phyloP scores from a whole-genome alignment of 2,888 invertebrate genomes.

The Subacronicta megacephala region DNA sequence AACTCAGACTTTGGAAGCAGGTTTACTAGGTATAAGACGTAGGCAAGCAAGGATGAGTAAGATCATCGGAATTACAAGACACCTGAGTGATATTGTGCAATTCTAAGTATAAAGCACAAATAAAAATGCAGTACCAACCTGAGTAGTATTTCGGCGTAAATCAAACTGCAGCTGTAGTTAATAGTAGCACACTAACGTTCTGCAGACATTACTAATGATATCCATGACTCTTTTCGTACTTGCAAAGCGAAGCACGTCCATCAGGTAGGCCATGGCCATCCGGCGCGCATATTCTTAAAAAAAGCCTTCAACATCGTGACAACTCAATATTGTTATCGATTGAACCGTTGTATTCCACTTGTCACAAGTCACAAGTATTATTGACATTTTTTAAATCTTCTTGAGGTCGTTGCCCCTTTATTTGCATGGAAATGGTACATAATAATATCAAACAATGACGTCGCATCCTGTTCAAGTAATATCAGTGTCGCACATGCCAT shows the following conservation, averaged over 20 bases:
- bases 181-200: constrained; percentile 35
- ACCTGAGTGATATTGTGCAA: constrained; percentile 28
- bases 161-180: constrained; percentile 18
- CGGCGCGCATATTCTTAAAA: constrained; percentile 66
- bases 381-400: constrained; percentile 34
- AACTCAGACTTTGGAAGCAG: constrained; percentile 5
- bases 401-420: constrained; percentile 42
- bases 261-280: constrained; percentile 64
- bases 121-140: constrained; percentile 10
- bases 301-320: constrained; percentile 58
- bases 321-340: constrained; percentile 66
- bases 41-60: constrained; percentile 20
- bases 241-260: constrained; percentile 69
- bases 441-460: constrained; percentile 60
- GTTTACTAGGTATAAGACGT: too few relatives aligned
- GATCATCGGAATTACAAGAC: constrained; percentile 25
- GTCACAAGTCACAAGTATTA: constrained; percentile 24
- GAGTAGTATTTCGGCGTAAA: constrained; percentile 17
- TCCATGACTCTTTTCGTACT: constrained; percentile 56
- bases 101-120: background rate
- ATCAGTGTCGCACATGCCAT: constrained; percentile 74
- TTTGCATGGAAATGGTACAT: constrained; percentile 53
- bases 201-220: constrained; percentile 52
- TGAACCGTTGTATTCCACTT: constrained; percentile 55
- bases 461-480: constrained; percentile 68